Conservation (phyloP, 1,140 invertebrate genomes). For the Lordiphosa mommai region DNA sequence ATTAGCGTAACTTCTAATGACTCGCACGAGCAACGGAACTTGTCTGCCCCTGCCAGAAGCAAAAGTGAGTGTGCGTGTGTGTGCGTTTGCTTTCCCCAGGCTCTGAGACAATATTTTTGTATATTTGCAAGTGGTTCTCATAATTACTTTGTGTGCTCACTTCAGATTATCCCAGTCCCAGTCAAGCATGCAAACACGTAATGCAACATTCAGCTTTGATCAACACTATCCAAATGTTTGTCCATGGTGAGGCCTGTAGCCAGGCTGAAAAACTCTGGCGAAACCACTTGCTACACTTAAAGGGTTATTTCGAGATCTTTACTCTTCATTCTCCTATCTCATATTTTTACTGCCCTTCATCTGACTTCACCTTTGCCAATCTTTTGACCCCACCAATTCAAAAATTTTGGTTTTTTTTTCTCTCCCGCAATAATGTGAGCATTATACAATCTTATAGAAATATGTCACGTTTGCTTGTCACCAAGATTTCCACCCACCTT, state of each 20-base stretch:
- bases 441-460: slow-evolving; percentile 11
- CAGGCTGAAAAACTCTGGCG: too few relatives aligned
- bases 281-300: too few relatives aligned
- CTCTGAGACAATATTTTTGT: slow-evolving; percentile 10
- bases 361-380: too few relatives aligned
- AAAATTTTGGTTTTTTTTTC: neutral
- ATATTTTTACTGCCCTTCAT: too few relatives aligned
- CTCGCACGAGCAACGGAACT: slow-evolving; percentile 57
- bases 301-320: too few relatives aligned
- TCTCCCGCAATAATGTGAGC: slow-evolving; percentile 5
- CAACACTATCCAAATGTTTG: too few relatives aligned
- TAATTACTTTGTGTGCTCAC: slow-evolving; percentile 69
- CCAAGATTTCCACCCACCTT: neutral
- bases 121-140: slow-evolving; percentile 61
- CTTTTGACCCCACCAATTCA: too few relatives aligned
- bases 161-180: slow-evolving; percentile 18
- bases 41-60: slow-evolving; percentile 11
- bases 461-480: slow-evolving; percentile 10
- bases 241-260: too few relatives aligned
- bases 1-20: slow-evolving; percentile 76
- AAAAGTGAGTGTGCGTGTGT: neutral
- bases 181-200: too few relatives aligned
- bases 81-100: neutral
- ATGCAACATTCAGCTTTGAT: too few relatives aligned
- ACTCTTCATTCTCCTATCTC: too few relatives aligned